Conservation (phyloP, 2,888 invertebrate species). For the Crocallis elinguaria region DNA sequence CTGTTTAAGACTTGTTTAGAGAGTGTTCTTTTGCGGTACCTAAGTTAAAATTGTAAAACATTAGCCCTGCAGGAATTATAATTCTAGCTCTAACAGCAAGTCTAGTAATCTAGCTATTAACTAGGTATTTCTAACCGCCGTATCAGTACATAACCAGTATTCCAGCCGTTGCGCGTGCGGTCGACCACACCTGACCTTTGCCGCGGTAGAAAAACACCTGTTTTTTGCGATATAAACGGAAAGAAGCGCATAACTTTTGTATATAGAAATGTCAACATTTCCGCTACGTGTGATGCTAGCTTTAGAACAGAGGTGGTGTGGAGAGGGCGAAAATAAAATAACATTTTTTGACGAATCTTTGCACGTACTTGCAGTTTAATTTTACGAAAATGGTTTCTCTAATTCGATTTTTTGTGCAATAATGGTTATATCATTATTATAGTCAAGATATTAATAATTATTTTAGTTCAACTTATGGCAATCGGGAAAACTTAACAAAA, state of each 20-base stretch:
- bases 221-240: constrained; percentile 70
- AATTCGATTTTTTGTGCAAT: too few species aligned
- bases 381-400: too few species aligned
- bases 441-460: too few species aligned
- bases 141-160: constrained; percentile 32
- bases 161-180: constrained; percentile 50
- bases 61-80: too few species aligned
- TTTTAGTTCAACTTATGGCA: too few species aligned
- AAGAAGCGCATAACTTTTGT: constrained; percentile 68
- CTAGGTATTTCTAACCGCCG: constrained; percentile 26
- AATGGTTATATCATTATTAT: too few species aligned
- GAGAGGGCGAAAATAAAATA: constrained; percentile 31
- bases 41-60: too few species aligned
- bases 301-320: constrained; percentile 41
- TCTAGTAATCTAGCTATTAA: constrained; percentile 6
- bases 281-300: constrained; percentile 62
- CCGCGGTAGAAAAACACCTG: constrained; percentile 56
- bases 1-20: too few species aligned
- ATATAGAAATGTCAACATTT: constrained; percentile 79
- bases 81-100: too few species aligned
- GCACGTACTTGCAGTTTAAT: too few species aligned
- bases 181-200: constrained; percentile 72
- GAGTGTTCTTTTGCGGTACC: too few species aligned
- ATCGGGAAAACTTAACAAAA: too few species aligned
- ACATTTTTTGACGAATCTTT: not conserved